Percentiles rank a stretch among this genome's conserved stretches.
phyloP scores from a whole-genome alignment of 2,888 invertebrate species.

The Protophormia terraenovae region DNA sequence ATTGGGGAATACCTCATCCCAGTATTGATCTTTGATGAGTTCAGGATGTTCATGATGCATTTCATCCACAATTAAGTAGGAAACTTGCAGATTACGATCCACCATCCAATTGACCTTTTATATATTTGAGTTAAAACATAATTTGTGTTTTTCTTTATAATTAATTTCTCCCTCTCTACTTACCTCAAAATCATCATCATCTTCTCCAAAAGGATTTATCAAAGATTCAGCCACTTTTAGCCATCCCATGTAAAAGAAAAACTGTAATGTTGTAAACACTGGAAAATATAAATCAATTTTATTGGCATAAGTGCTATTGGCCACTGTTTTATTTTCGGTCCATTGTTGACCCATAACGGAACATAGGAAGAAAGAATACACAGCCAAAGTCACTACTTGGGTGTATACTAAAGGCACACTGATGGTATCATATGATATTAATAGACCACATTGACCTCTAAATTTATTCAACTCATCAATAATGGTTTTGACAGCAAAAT shows the following conservation, averaged over 20 bases:
- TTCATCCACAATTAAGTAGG: conserved; percentile 95
- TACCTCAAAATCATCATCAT: conserved; percentile 94
- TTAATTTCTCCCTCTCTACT: no score
- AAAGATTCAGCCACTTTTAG: conserved; percentile 94
- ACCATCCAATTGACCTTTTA: conserved; percentile 92
- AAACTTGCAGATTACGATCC: conserved; percentile 90
- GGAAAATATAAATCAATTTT: conserved; percentile 94
- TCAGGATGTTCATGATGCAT: conserved; percentile 97
- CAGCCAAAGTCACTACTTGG: conserved; percentile 92
- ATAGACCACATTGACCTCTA: conserved; percentile 88
- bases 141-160: not conserved
- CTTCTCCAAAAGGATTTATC: conserved; percentile 95
- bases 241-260: conserved; percentile 95
- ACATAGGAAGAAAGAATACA: conserved; percentile 95
- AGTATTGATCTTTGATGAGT: conserved; percentile 93
- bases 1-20: conserved; percentile 94
- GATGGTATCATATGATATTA: conserved; percentile 90
- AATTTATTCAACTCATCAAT: conserved; percentile 93
- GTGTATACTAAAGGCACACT: conserved; percentile 91
- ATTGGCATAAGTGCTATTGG: conserved; percentile 81
- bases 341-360: conserved; percentile 95
- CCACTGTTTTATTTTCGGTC: conserved; percentile 84
- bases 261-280: conserved; percentile 93
- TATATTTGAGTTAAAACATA: not conserved
- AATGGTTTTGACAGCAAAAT: conserved; percentile 95